A percentile compares a stretch with the other conserved stretches of the same genome.
These are phyloP conservation scores for Eilema griseolum DNA, from an alignment of 2,888 invertebrate species.

Conservation along the genomic window DNA sequence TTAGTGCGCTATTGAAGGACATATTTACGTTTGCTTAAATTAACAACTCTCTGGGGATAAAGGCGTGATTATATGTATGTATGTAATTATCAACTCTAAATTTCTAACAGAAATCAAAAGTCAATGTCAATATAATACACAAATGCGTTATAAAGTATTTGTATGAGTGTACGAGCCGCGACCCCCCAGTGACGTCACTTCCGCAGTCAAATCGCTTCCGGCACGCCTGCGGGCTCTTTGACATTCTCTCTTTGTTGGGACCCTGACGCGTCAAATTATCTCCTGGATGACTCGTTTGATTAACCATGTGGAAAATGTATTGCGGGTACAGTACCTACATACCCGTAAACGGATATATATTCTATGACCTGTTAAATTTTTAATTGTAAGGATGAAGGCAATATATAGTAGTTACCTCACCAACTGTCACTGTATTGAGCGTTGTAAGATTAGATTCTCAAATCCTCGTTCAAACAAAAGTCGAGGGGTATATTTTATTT, in stretches of 20 bases:
- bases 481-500: not conserved
- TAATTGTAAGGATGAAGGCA: not conserved
- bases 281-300: constrained; percentile 72
- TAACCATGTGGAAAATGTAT: constrained; percentile 69
- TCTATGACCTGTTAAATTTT: not conserved
- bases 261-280: constrained; percentile 73
- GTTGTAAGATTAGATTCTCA: not conserved
- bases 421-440: not conserved
- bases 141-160: constrained; percentile 43
- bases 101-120: constrained; percentile 33
- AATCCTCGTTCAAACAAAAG: not conserved
- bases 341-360: constrained; percentile 14
- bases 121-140: constrained; percentile 47
- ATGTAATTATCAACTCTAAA: not conserved
- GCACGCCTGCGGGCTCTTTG: constrained; percentile 77
- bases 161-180: constrained; percentile 47
- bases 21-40: not conserved
- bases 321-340: constrained; percentile 18
- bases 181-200: constrained; percentile 75
- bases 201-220: constrained; percentile 83
- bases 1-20: not conserved
- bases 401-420: not conserved
- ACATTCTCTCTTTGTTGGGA: constrained; percentile 76
- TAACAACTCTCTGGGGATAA: too few relatives aligned
- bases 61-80: too few relatives aligned